These are phyloP conservation scores for Phenganax subtilis DNA, from an alignment of 92 coral and sea anemone genomes.

Conservation along the genomic window DNA sequence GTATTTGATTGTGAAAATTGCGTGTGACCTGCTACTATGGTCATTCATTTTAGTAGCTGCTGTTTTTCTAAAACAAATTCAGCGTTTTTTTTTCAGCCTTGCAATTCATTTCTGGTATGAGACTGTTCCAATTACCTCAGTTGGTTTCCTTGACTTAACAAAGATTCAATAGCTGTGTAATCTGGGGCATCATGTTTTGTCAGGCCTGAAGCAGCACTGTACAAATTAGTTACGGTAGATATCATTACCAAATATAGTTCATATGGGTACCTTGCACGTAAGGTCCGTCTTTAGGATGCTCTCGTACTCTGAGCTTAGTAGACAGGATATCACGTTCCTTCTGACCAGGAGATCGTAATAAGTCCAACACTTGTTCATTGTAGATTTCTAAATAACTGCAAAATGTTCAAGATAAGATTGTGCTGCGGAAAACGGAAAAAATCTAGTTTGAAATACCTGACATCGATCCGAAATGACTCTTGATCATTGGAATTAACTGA, in stretches of 20 bases:
- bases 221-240: neutral
- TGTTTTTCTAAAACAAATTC: slow-evolving; percentile 59
- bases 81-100: neutral
- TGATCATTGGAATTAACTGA: slow-evolving; percentile 64
- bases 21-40: slow-evolving; percentile 87
- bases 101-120: neutral
- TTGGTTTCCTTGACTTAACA: slow-evolving; percentile 83
- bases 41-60: slow-evolving; percentile 94
- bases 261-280: slow-evolving; percentile 72
- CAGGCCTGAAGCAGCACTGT: slow-evolving; percentile 51
- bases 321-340: slow-evolving; percentile 59
- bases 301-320: slow-evolving; percentile 82
- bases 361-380: slow-evolving; percentile 87
- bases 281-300: slow-evolving; percentile 94
- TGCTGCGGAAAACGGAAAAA: neutral
- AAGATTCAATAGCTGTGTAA: slow-evolving; percentile 82
- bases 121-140: slow-evolving; percentile 55
- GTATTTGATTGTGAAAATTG: slow-evolving; percentile 88
- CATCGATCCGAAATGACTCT: slow-evolving; percentile 87
- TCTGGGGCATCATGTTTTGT: slow-evolving; percentile 96
- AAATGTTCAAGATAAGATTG: neutral
- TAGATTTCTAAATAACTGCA: slow-evolving; percentile 85
- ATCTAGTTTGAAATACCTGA: slow-evolving; percentile 55
- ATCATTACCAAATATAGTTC: neutral
- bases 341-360: slow-evolving; percentile 66